A percentile compares a stretch with the other conserved stretches of the same genome.
Conservation (phyloP, 2,888 invertebrate species). For the Andrena bucephala region DNA sequence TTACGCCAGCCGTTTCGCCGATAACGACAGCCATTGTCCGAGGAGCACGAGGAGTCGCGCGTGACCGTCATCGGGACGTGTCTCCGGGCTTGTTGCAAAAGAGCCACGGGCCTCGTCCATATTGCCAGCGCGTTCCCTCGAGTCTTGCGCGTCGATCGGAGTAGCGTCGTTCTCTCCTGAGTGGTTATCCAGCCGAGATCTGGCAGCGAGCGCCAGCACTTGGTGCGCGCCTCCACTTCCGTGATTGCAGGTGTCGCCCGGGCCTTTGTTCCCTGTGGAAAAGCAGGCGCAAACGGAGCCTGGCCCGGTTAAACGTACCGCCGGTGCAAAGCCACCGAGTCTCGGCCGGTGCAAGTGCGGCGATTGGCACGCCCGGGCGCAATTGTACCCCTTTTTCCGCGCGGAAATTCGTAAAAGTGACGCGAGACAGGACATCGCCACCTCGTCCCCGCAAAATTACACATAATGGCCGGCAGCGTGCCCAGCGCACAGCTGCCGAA, state of each 20-base stretch:
- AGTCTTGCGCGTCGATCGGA: neutral
- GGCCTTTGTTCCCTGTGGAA: conserved; percentile 18
- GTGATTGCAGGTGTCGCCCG: conserved; percentile 43
- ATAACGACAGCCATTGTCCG: neutral
- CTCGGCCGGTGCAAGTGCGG: conserved; percentile 5
- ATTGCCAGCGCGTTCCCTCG: neutral
- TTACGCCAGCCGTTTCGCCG: neutral
- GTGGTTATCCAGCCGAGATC: conserved; percentile 1
- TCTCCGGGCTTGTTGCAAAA: neutral
- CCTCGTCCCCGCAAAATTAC: conserved; percentile 60
- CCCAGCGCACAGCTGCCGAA: conserved; percentile 61
- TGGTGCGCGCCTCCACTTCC: conserved; percentile 3
- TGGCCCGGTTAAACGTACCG: neutral
- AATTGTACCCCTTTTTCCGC: conserved; percentile 36
- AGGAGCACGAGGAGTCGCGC: neutral
- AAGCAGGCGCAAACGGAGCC: neutral
- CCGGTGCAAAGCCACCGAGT: neutral
- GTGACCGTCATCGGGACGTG: neutral
- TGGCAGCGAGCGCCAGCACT: neutral
- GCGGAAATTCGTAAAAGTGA: conserved; percentile 34
- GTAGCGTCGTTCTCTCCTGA: neutral
- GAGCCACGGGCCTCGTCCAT: neutral
- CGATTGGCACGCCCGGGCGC: conserved; percentile 9
- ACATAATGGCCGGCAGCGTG: conserved; percentile 59
- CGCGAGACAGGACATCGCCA: conserved; percentile 34